Conservation (phyloP, 2,113 vertebrate species). For the Polyodon spathula region DNA sequence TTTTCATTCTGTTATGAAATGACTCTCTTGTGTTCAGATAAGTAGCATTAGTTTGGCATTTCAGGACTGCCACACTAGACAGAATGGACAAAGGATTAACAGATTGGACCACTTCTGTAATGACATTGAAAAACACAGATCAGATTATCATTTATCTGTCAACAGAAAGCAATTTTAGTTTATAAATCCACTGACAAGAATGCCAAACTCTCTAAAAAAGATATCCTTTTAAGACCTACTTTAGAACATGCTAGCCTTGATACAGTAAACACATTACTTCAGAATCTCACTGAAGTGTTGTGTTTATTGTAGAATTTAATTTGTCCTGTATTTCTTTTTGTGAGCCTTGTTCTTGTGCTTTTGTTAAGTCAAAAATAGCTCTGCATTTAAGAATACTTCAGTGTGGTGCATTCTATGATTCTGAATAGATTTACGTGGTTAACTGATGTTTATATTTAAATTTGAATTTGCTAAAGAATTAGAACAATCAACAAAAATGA, state of each 20-base stretch:
- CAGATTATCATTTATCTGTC: conserved; percentile 7
- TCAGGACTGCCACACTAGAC: neutral
- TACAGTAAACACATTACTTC: neutral
- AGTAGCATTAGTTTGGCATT: conserved; percentile 5
- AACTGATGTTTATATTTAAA: no score
- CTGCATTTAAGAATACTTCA: no score
- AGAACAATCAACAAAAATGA: no score
- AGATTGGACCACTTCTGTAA: conserved; percentile 2
- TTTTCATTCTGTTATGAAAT: neutral
- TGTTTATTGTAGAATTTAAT: no score
- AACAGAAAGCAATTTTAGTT: conserved; percentile 8
- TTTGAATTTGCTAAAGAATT: no score
- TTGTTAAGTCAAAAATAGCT: no score
- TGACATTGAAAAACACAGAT: conserved; percentile 7
- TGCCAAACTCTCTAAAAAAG: neutral
- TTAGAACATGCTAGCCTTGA: neutral
- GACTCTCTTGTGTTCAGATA: neutral
- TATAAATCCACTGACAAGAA: conserved; percentile 2
- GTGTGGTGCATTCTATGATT: no score
- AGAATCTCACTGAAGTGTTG: no score
- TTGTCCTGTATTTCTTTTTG: no score
- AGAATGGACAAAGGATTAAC: neutral
- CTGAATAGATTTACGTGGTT: no score
- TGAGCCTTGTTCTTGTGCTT: no score
- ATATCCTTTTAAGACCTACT: neutral